Evolutionary conservation across 2,888 invertebrate genomes (phyloP), one percentile per base, ranked within the genome.

Genomic region (Pycnomerus fuliginosus): DNA sequence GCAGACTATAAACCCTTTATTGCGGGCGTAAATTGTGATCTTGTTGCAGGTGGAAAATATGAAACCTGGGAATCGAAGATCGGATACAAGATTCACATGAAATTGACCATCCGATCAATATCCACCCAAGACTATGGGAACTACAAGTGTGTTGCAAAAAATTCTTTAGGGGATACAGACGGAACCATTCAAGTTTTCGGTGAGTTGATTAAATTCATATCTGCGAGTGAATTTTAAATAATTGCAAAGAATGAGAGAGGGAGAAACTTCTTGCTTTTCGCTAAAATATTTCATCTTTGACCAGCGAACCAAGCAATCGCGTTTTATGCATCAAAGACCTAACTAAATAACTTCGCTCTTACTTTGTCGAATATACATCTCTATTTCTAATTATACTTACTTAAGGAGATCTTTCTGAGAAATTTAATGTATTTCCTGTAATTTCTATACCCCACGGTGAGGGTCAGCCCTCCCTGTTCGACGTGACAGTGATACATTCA

Each of bases 71-170:
- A 83, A 52, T 73, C 81, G 37, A 84, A 85, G 61, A 83, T 82
- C 41, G 82, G 81, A 39, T 86, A 85, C 73, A 84, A 83, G 68
- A 81, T 83, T 48, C 80, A 83, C 63, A 85, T 85, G 85, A 80
- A 79, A 66, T 72, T 85, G 59, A 82, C 80, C 61, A 84, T 85
- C 58, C 79, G 78, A 62, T 77, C 78, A 60, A 79, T 85, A 42
- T 74, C 75, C 34, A 69, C 74, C 44, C 69, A 73, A 38, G 84
- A 84, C 65, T 85, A 80, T 61, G 83, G 83, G 42, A 79, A 82
- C 44, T 85, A 84, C 71, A 81, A 82, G 69, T 86, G 85, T 73
- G 80, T 85, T 65, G 82, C 84, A 48, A 85, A 85, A 70, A 87
- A 86, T 69, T 82, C 84, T 5, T 75, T 85, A 7, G 85, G 85